A percentile compares a stretch with the other conserved stretches of the same genome.
Conservation (phyloP, 2,888 invertebrate genomes). For the Phyllotreta striolata region DNA sequence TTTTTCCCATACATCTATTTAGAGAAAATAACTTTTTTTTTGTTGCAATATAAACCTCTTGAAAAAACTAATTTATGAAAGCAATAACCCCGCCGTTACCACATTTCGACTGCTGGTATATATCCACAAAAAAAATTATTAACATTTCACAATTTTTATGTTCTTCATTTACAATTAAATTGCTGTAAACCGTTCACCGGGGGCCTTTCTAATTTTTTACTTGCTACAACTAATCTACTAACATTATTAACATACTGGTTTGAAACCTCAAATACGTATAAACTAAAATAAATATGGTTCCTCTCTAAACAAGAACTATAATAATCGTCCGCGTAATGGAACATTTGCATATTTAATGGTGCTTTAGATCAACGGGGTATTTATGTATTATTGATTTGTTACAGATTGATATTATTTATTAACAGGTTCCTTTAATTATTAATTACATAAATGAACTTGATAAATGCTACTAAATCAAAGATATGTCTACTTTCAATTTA, state of each 20-base stretch:
- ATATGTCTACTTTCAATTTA: too few species aligned
- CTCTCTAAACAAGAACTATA: constrained; percentile 29
- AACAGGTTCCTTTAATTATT: too few species aligned
- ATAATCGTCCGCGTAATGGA: constrained; percentile 18
- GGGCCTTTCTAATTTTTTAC: constrained; percentile 30
- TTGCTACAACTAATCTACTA: constrained; percentile 30
- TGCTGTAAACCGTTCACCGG: constrained; percentile 28
- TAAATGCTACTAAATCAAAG: too few species aligned
- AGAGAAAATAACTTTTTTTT: constrained; percentile 15
- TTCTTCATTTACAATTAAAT: constrained; percentile 32
- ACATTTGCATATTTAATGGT: constrained; percentile 23
- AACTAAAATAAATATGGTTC: constrained; percentile 24
- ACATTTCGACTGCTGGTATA: constrained; percentile 21
- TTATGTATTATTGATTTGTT: too few species aligned
- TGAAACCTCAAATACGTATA: constrained; percentile 24
- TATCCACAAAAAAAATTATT: constrained; percentile 24
- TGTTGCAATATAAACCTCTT: constrained; percentile 19
- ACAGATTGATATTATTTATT: too few species aligned
- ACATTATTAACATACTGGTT: constrained; percentile 31
- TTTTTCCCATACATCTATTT: constrained; percentile 13
- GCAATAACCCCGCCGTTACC: constrained; percentile 29
- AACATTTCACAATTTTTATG: constrained; percentile 33
- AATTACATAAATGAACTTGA: too few species aligned
- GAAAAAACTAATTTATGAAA: constrained; percentile 25
- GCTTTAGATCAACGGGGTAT: constrained; percentile 8